A percentile compares a stretch with the other conserved stretches of the same genome.
Conservation (phyloP, 2,113 vertebrate genomes). For the Turdus rufiventris region DNA sequence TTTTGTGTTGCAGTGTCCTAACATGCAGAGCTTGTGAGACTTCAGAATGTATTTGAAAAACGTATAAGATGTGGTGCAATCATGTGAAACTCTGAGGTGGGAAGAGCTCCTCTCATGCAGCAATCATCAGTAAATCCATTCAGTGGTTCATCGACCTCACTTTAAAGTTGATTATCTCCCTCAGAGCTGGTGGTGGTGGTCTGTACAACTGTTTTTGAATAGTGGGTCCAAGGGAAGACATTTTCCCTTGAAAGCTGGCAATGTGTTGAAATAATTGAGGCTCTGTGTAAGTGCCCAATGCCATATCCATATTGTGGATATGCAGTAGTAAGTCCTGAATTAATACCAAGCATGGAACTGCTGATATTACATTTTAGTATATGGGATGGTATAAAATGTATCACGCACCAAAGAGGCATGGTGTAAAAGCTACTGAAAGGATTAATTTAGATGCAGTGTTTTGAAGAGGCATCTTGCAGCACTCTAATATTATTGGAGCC, state of each 20-base stretch:
- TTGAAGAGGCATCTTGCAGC: neutral
- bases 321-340: neutral
- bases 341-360: neutral
- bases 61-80: neutral
- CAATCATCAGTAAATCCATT: neutral
- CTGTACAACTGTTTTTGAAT: neutral
- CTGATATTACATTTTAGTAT: neutral
- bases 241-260: neutral
- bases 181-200: neutral
- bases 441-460: slow-evolving; percentile 9
- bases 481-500: neutral
- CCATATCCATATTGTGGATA: neutral
- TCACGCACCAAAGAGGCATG: neutral
- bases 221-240: neutral
- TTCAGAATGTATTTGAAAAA: neutral
- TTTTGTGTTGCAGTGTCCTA: neutral
- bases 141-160: neutral
- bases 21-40: neutral
- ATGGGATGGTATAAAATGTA: neutral
- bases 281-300: neutral
- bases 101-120: neutral
- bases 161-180: neutral
- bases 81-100: neutral
- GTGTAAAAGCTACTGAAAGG: neutral
- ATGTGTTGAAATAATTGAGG: neutral